Conservation (phyloP, 2,113 vertebrate species). For the Saccopteryx bilineata region DNA sequence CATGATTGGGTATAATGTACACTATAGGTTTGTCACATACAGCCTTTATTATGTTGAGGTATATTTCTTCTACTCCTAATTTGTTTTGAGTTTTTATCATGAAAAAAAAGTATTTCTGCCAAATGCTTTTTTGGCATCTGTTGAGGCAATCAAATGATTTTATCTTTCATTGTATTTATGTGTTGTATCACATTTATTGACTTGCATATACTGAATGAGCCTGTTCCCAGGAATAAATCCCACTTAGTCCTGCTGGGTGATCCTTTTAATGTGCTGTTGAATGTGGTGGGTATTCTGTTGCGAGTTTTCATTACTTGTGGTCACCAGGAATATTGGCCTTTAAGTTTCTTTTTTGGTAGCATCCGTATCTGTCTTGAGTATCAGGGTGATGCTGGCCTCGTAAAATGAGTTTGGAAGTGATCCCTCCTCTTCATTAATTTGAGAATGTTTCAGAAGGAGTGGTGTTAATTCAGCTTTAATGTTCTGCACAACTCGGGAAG, state of each 20-base stretch:
- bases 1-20: not conserved
- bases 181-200: not conserved
- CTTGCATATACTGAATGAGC: not conserved
- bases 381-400: not conserved
- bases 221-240: not conserved
- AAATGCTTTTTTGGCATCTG: not conserved
- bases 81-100: not conserved
- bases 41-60: not conserved
- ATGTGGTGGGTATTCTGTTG: not conserved
- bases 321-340: not conserved
- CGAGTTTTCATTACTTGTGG: not conserved
- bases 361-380: not conserved
- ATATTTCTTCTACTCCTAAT: not conserved
- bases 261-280: not conserved
- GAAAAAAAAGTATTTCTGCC: not conserved
- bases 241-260: not conserved
- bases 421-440: not conserved
- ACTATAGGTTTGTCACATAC: not conserved
- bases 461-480: too few relatives aligned
- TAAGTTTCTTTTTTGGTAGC: not conserved
- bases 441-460: not conserved
- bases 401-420: not conserved
- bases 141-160: not conserved
- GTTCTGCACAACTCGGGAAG: too few relatives aligned
- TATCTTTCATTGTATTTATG: not conserved